Percentiles rank a stretch among this genome's conserved stretches.
Evolutionary conservation across 2,113 vertebrate species (phyloP).

Genomic region (Nanger granti): DNA sequence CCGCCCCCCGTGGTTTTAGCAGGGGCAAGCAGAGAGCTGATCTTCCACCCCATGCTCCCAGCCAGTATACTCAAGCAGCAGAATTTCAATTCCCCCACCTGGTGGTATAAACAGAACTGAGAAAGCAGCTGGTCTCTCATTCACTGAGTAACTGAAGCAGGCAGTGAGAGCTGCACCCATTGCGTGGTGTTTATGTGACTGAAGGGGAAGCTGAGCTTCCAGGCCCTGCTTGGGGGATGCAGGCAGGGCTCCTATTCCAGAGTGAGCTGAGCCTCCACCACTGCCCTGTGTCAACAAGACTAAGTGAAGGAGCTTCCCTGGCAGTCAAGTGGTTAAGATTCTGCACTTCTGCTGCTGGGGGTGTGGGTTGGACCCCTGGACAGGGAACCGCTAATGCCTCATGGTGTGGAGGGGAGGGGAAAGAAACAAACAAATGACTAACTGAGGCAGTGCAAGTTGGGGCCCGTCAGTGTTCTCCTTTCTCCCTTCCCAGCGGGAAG

Average conservation of each 20-base stretch:
- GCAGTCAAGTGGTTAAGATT: background rate
- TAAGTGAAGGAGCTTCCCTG: background rate
- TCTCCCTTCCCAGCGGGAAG: too few species aligned
- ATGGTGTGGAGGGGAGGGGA: background rate
- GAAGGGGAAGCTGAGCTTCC: background rate
- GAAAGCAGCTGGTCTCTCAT: background rate
- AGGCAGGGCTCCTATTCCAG: background rate
- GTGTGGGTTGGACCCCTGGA: background rate
- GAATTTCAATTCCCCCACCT: background rate
- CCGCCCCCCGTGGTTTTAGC: accelerated
- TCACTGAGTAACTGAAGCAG: background rate
- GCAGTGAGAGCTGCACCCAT: background rate
- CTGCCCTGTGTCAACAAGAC: background rate
- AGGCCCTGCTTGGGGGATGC: background rate
- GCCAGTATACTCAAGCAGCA: background rate
- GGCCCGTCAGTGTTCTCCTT: background rate
- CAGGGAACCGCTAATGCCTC: background rate
- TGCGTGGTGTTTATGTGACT: background rate
- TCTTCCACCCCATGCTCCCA: background rate
- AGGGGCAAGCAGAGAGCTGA: background rate
- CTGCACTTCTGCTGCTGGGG: background rate
- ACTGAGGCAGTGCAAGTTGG: background rate
- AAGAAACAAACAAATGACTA: background rate
- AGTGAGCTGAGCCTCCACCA: background rate
- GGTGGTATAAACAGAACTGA: background rate